Evolutionary conservation across 2,888 invertebrate species (phyloP).

Genomic region (Tenodera sinensis): DNA sequence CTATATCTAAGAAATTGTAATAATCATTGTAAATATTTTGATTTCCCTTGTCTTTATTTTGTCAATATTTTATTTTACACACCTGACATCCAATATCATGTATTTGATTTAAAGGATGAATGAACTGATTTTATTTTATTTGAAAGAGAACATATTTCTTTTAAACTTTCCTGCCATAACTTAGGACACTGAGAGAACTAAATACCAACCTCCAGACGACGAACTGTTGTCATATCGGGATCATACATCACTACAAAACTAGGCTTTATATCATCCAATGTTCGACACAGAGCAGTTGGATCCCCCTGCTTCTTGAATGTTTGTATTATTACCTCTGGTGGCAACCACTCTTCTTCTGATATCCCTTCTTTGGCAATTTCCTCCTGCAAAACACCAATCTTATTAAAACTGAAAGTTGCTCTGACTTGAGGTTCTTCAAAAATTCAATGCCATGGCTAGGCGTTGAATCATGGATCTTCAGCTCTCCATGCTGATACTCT

Average conservation of each 20-base stretch:
- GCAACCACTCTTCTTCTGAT: background rate
- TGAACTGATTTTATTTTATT: no score
- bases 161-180: background rate
- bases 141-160: background rate
- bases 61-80: no score
- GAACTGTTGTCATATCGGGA: conserved; percentile 77
- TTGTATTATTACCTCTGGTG: conserved; percentile 69
- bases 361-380: background rate
- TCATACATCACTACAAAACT: conserved; percentile 87
- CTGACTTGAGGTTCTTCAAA: no score
- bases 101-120: no score
- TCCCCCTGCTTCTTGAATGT: conserved; percentile 73
- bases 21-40: no score
- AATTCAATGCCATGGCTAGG: no score
- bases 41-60: no score
- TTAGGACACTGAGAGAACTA: background rate
- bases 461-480: no score
- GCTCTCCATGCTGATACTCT: no score
- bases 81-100: no score
- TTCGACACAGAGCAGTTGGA: conserved; percentile 66
- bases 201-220: conserved; percentile 75
- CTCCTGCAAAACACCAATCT: background rate
- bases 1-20: no score
- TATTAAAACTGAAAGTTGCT: no score
- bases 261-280: conserved; percentile 66